These are phyloP conservation scores for Galemys pyrenaicus DNA, from an alignment of 2,113 vertebrate species.

Conservation along the genomic window DNA sequence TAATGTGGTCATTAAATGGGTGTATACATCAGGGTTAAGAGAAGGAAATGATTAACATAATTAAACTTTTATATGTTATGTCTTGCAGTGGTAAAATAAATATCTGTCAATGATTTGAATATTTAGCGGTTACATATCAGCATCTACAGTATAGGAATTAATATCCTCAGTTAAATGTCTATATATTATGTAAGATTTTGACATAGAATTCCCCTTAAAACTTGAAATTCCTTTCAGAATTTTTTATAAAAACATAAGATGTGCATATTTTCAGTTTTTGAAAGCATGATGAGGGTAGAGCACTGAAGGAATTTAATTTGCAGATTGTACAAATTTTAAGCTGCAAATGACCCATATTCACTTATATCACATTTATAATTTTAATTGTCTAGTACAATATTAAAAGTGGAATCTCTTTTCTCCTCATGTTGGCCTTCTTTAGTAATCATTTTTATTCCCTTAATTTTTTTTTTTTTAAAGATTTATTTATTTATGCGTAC, in stretches of 20 bases:
- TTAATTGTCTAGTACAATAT: neutral
- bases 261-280: neutral
- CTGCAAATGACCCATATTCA: neutral
- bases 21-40: constrained; percentile 50
- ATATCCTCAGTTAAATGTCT: constrained; percentile 69
- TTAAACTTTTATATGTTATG: constrained; percentile 73
- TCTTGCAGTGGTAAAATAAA: constrained; percentile 65
- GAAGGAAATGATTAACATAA: constrained; percentile 70
- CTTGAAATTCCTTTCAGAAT: constrained; percentile 10
- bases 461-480: no score
- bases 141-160: constrained; percentile 56
- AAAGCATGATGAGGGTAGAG: neutral
- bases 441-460: neutral
- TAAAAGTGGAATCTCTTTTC: neutral
- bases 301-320: neutral
- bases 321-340: constrained; percentile 22
- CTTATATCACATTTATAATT: neutral
- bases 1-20: constrained; percentile 58
- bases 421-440: neutral
- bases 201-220: neutral
- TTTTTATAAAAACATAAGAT: neutral
- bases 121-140: constrained; percentile 63
- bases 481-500: no score
- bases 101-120: constrained; percentile 70
- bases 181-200: constrained; percentile 57